These are phyloP conservation scores for Neosilurus hyrtlii DNA, from an alignment of 2,797 vertebrate genomes.

Conservation along the genomic window DNA sequence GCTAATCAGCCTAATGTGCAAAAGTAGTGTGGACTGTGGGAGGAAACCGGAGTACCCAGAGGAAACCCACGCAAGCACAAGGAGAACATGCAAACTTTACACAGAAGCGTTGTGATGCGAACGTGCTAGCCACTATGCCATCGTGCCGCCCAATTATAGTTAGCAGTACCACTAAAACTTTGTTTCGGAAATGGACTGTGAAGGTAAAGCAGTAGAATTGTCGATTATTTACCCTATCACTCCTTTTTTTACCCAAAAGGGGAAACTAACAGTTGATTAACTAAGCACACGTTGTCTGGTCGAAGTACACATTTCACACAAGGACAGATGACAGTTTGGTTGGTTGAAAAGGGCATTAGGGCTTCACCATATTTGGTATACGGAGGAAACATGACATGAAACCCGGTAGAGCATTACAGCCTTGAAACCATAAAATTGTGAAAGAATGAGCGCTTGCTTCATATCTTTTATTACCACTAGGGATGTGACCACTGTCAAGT, in stretches of 20 bases:
- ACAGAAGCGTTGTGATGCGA: too few relatives aligned
- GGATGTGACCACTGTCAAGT: background rate
- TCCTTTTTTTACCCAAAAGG: background rate
- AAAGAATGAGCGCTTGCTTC: background rate
- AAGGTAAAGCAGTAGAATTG: background rate
- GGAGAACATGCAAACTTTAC: too few relatives aligned
- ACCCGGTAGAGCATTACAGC: background rate
- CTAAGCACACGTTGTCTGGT: background rate
- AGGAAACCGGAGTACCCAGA: too few relatives aligned
- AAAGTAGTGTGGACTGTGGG: too few relatives aligned
- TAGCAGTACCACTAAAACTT: background rate
- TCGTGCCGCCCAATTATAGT: background rate
- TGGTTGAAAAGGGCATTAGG: background rate
- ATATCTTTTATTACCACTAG: background rate
- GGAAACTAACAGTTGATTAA: background rate
- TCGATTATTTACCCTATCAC: background rate
- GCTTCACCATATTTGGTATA: background rate
- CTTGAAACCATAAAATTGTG: background rate
- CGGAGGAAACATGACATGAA: background rate
- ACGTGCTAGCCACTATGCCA: too few relatives aligned
- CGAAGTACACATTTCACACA: background rate
- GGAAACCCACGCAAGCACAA: too few relatives aligned
- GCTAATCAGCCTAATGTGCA: too few relatives aligned
- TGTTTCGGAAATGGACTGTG: background rate
- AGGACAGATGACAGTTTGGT: background rate